These are phyloP conservation scores for Ataeniobius toweri DNA, from an alignment of 2,797 vertebrate genomes.

Conservation along the genomic window DNA sequence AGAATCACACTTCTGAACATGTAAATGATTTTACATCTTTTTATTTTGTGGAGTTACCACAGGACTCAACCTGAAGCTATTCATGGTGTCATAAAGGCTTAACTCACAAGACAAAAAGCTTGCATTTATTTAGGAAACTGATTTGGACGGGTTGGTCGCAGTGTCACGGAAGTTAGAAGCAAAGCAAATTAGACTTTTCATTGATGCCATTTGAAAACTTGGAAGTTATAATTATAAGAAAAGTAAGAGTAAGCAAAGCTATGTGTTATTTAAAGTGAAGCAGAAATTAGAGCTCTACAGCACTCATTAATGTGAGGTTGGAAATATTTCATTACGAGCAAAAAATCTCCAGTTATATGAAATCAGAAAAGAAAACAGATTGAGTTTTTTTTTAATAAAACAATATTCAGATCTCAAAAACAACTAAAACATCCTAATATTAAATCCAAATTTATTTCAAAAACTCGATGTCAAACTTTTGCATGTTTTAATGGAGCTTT, in stretches of 20 bases:
- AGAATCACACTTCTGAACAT: slow-evolving; percentile 20
- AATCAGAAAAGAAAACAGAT: too few relatives aligned
- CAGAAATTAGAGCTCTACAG: slow-evolving; percentile 8
- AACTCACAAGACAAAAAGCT: not conserved
- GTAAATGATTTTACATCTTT: slow-evolving; percentile 16
- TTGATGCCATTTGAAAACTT: not conserved
- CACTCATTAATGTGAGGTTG: slow-evolving; percentile 14
- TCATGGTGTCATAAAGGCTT: not conserved
- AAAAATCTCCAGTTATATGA: not conserved
- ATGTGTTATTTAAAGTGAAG: not conserved
- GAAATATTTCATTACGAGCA: slow-evolving; percentile 33
- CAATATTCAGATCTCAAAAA: too few relatives aligned
- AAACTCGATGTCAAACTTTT: not conserved
- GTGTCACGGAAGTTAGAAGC: not conserved
- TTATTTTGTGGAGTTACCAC: not conserved
- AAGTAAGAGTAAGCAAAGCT: too few relatives aligned
- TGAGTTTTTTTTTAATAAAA: too few relatives aligned
- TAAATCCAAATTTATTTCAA: not conserved
- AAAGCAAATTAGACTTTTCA: not conserved
- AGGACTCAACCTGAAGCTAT: not conserved
- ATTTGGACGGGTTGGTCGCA: not conserved
- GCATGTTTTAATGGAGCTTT: not conserved
- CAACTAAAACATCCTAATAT: not conserved
- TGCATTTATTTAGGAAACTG: not conserved
- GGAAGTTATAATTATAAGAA: not conserved